phyloP scores from a whole-genome alignment of 2,113 vertebrate species.

The Lophius piscatorius region DNA sequence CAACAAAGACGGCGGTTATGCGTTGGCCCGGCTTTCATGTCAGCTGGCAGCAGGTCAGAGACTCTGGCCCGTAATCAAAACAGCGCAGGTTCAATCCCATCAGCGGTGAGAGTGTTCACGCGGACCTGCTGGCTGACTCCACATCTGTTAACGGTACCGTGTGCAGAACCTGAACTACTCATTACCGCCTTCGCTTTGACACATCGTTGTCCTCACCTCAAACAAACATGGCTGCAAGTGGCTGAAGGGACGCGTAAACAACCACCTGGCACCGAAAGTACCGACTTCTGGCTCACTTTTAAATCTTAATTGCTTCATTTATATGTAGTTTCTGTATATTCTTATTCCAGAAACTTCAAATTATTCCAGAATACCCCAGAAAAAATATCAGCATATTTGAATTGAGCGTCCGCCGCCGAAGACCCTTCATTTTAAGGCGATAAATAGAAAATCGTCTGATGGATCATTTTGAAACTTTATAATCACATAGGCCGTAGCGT shows the following conservation, averaged over 20 bases:
- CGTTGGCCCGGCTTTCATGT: conserved; percentile 45
- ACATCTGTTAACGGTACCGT: not conserved
- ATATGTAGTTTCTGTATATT: no score
- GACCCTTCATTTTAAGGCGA: no score
- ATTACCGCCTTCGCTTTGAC: not conserved
- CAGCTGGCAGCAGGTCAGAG: conserved; percentile 54
- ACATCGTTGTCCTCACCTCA: not conserved
- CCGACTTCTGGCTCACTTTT: no score
- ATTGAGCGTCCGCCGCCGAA: no score
- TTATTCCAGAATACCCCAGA: no score
- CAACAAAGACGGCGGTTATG: conserved; percentile 70
- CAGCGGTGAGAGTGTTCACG: not conserved
- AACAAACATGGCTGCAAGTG: not conserved
- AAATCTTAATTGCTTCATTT: no score
- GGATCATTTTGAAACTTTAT: no score
- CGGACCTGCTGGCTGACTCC: not conserved
- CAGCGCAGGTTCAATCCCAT: conserved; percentile 21
- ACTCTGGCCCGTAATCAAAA: conserved; percentile 31
- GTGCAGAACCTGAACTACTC: not conserved
- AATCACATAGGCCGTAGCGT: no score
- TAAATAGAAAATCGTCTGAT: no score
- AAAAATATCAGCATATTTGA: no score
- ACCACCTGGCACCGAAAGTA: not conserved
- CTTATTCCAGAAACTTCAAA: no score
- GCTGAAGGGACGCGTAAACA: not conserved